Conservation (phyloP, 1,140 invertebrate species). For the Zaprionus africanus region DNA sequence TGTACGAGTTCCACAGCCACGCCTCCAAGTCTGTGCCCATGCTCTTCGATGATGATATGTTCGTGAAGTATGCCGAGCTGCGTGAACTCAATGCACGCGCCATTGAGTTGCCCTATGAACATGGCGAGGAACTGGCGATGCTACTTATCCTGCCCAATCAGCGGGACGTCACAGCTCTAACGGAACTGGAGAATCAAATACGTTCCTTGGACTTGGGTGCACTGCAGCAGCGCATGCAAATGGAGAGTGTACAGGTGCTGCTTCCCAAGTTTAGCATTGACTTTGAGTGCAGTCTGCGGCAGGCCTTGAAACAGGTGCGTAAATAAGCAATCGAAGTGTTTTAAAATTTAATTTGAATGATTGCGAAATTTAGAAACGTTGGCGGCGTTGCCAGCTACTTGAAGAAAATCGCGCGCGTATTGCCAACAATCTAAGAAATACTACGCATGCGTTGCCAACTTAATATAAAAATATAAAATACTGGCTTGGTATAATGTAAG, state of each 20-base stretch:
- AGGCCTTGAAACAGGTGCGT: conserved; percentile 66
- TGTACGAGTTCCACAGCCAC: conserved; percentile 71
- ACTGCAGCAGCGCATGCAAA: conserved; percentile 64
- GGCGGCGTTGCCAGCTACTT: neutral
- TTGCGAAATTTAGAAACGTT: neutral
- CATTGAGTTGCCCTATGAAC: conserved; percentile 85
- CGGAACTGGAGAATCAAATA: conserved; percentile 85
- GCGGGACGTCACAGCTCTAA: conserved; percentile 84
- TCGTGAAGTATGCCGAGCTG: conserved; percentile 83
- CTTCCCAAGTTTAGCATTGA: conserved; percentile 91
- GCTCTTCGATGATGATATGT: conserved; percentile 82
- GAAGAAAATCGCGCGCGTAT: neutral
- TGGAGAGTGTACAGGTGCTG: conserved; percentile 85
- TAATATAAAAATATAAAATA: neutral
- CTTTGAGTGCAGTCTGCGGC: conserved; percentile 79
- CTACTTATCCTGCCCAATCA: conserved; percentile 87
- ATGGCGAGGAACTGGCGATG: conserved; percentile 85
- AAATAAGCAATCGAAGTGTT: neutral
- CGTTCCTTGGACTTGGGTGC: conserved; percentile 79
- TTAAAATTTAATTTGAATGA: neutral
- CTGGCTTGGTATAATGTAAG: neutral
- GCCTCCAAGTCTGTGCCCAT: conserved; percentile 61
- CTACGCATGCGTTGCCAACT: conserved; percentile 1
- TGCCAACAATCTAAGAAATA: neutral
- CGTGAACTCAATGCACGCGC: conserved; percentile 81